Percentiles rank a stretch among this genome's conserved stretches.
These are phyloP conservation scores for Polymixis lichenea DNA, from an alignment of 2,888 invertebrate species.

Conservation along the genomic window DNA sequence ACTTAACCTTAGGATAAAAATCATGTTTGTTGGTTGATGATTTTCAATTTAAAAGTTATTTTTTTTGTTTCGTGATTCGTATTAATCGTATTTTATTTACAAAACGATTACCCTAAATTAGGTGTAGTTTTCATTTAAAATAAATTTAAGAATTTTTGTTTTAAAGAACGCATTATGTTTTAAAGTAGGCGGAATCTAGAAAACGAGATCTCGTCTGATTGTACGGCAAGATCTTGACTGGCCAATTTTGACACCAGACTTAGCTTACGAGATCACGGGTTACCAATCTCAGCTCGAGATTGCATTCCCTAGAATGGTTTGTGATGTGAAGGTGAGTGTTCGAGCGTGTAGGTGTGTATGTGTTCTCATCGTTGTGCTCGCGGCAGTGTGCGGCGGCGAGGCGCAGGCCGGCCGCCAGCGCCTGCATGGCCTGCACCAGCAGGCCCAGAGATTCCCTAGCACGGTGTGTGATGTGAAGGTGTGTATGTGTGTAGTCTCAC, in stretches of 20 bases:
- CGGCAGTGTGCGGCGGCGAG: slow-evolving; percentile 97
- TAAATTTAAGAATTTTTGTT: too few relatives aligned
- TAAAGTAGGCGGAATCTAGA: too few relatives aligned
- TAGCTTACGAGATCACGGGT: not conserved
- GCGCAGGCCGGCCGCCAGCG: slow-evolving; percentile 98
- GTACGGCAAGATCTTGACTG: not conserved
- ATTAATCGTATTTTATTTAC: too few relatives aligned
- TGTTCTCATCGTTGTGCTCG: slow-evolving; percentile 93
- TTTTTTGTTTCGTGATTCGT: too few relatives aligned
- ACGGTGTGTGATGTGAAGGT: not conserved
- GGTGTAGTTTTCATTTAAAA: too few relatives aligned
- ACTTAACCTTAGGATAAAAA: too few relatives aligned
- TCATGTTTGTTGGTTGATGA: too few relatives aligned
- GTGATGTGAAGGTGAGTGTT: too few relatives aligned
- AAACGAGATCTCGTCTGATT: not conserved
- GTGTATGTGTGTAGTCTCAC: slow-evolving; percentile 82
- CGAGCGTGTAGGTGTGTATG: not conserved
- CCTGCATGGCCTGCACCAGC: slow-evolving; percentile 97
- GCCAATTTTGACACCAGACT: not conserved
- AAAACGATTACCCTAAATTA: too few relatives aligned
- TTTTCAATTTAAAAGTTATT: too few relatives aligned
- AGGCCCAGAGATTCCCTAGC: slow-evolving; percentile 94
- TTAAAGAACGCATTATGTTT: too few relatives aligned
- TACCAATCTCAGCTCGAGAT: not conserved
- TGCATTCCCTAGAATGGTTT: not conserved